Evolutionary conservation across 2,113 vertebrate genomes (phyloP).

Genomic region (Leucoraja erinaceus): DNA sequence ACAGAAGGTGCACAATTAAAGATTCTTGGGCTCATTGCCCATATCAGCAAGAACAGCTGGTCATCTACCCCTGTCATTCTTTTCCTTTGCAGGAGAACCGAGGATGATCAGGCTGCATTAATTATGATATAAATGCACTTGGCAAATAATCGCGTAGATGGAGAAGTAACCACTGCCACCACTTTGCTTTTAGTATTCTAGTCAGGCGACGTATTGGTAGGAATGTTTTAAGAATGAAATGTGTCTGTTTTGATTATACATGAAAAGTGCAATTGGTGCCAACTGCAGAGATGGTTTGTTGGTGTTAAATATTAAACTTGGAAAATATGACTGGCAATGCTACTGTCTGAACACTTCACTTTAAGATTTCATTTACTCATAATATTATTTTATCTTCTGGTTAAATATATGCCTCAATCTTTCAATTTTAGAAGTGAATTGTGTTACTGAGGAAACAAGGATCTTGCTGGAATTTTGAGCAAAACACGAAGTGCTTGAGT

Average conservation of each 20-base stretch:
- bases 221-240: neutral
- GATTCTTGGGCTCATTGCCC: constrained; percentile 36
- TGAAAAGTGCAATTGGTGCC: neutral
- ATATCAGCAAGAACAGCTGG: constrained; percentile 35
- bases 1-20: constrained; percentile 39
- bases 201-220: neutral
- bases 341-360: neutral
- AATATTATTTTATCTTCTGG: neutral
- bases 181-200: neutral
- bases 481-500: too few relatives aligned
- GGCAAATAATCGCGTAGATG: constrained; percentile 22
- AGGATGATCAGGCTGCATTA: constrained; percentile 29
- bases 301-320: neutral
- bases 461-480: too few relatives aligned
- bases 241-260: neutral
- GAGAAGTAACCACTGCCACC: neutral
- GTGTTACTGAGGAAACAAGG: neutral
- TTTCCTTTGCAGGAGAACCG: constrained; percentile 11
- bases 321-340: neutral
- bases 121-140: constrained; percentile 35
- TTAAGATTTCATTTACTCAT: neutral
- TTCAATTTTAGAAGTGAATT: neutral
- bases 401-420: neutral
- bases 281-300: neutral
- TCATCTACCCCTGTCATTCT: constrained; percentile 30